A percentile compares a stretch with the other conserved stretches of the same genome.
Evolutionary conservation across 2,797 vertebrate genomes (phyloP).

Genomic region (Melanotaenia pygmaea): DNA sequence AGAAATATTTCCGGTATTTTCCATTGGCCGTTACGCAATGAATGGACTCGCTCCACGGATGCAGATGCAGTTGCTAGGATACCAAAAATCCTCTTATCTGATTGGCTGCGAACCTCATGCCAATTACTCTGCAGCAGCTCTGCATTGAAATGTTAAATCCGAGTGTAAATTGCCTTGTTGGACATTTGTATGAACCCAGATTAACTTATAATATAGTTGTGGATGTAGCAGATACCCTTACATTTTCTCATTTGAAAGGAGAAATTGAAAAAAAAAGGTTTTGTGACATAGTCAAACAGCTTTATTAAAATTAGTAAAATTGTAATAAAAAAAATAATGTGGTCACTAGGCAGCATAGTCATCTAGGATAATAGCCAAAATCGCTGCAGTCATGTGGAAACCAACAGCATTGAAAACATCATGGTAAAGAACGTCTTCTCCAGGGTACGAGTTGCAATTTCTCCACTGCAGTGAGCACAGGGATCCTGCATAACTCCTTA

Average conservation of each 20-base stretch:
- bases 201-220: background rate
- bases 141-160: background rate
- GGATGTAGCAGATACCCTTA: background rate
- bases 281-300: background rate
- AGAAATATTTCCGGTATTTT: constrained; percentile 25
- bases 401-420: background rate
- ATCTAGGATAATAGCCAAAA: background rate
- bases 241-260: background rate
- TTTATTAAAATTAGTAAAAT: background rate
- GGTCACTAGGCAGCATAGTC: background rate
- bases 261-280: background rate
- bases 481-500: constrained; percentile 17
- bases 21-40: constrained; percentile 18
- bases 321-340: background rate
- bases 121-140: background rate
- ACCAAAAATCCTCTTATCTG: constrained; percentile 23
- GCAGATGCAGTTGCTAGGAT: constrained; percentile 70
- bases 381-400: background rate
- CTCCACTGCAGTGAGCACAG: constrained; percentile 31
- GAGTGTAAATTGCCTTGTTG: background rate
- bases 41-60: constrained; percentile 48
- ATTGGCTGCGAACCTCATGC: constrained; percentile 44
- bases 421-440: constrained; percentile 56
- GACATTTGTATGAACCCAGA: background rate
- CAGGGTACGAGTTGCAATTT: constrained; percentile 50